Conservation (phyloP, 1,140 invertebrate genomes). For the Sinonovacula constricta region DNA sequence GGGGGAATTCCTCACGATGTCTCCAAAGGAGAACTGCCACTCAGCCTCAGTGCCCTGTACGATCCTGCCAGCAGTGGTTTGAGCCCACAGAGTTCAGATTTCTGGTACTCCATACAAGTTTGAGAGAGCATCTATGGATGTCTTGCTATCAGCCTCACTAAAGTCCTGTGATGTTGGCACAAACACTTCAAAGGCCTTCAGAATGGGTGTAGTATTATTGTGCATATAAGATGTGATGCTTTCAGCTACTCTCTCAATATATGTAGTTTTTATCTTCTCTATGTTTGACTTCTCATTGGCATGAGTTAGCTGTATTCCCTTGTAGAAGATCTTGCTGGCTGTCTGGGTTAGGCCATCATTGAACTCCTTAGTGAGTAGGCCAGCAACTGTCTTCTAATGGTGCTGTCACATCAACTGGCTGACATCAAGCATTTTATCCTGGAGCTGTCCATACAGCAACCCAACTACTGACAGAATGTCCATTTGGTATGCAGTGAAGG, state of each 20-base stretch:
- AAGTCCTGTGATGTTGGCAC: constrained; percentile 1
- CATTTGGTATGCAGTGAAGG: constrained; percentile 2
- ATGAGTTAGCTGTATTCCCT: constrained; percentile 18
- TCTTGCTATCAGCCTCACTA: neutral
- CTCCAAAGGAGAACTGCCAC: neutral
- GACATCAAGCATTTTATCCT: neutral
- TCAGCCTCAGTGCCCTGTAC: neutral
- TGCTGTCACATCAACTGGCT: constrained; percentile 6
- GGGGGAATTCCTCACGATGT: constrained; percentile 1
- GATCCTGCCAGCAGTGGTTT: constrained; percentile 2
- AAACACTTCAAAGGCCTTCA: constrained; percentile 2
- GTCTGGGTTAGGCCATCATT: neutral
- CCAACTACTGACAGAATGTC: constrained; percentile 4
- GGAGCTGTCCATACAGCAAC: constrained; percentile 1
- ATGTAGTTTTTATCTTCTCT: neutral
- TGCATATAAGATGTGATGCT: neutral
- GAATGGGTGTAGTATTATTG: constrained; percentile 2
- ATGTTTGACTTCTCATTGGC: too few species aligned
- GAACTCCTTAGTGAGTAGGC: constrained; percentile 5
- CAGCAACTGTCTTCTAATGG: neutral
- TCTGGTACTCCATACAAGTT: neutral
- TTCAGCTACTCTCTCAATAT: neutral
- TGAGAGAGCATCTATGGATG: neutral
- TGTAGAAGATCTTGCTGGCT: neutral
- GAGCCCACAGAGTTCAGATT: constrained; percentile 1